Evolutionary conservation across 2,888 invertebrate genomes (phyloP).

Genomic region (Timema cristinae): DNA sequence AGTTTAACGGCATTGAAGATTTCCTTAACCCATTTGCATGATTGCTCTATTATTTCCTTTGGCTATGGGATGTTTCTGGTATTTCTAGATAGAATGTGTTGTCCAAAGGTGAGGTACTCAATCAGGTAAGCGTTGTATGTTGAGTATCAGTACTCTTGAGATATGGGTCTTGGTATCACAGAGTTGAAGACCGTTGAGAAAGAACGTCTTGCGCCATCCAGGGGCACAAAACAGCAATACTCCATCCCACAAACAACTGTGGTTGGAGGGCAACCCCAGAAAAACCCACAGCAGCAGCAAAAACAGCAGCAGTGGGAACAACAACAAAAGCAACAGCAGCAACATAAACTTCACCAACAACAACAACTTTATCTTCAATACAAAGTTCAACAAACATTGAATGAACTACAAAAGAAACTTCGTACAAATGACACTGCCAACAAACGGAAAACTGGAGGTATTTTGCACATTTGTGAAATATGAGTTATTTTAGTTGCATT

Average conservation of each 20-base stretch:
- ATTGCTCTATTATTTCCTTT: no score
- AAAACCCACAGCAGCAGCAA: neutral
- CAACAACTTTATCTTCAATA: constrained; percentile 12
- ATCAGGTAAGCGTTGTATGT: no score
- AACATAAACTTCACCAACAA: constrained; percentile 9
- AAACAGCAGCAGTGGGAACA: neutral
- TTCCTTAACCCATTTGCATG: no score
- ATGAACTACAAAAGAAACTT: constrained; percentile 16
- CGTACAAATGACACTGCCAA: constrained; percentile 10
- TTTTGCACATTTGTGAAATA: neutral
- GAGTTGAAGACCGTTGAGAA: constrained; percentile 14
- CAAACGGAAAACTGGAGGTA: constrained; percentile 13
- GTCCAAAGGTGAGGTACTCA: no score
- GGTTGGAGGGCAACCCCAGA: neutral
- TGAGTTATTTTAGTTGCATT: no score
- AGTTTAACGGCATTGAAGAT: no score
- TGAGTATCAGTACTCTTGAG: neutral
- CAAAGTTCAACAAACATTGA: constrained; percentile 11
- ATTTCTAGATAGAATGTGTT: no score
- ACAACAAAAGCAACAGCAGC: neutral
- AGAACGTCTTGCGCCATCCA: constrained; percentile 4
- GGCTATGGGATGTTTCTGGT: no score
- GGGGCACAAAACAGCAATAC: constrained; percentile 11
- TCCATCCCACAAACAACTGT: no score
- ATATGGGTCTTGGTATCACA: constrained; percentile 11